phyloP scores from a whole-genome alignment of 2,113 vertebrate genomes.

The Coptodon bakossiorum region DNA sequence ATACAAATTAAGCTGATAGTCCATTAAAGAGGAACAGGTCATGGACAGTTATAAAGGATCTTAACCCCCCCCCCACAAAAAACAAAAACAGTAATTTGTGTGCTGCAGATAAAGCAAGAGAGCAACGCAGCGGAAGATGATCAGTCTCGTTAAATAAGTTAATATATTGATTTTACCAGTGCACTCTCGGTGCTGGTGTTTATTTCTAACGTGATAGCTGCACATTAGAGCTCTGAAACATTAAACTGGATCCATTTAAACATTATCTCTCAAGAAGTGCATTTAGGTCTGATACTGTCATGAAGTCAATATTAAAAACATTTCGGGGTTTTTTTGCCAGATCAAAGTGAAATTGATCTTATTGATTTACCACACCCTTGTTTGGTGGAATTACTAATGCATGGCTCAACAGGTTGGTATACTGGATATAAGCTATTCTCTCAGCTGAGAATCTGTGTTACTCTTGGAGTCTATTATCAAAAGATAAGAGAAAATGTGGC shows the following conservation, averaged over 20 bases:
- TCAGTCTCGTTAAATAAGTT: neutral
- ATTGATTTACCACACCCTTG: neutral
- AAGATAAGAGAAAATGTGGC: neutral
- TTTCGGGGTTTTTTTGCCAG: fast-evolving
- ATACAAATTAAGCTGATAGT: neutral
- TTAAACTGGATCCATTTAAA: neutral
- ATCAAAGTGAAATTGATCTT: neutral
- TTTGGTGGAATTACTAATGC: neutral
- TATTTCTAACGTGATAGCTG: neutral
- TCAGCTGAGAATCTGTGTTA: neutral
- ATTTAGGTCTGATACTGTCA: neutral
- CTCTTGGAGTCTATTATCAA: neutral
- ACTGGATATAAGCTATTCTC: neutral
- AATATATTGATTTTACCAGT: neutral
- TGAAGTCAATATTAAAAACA: neutral
- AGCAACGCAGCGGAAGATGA: neutral
- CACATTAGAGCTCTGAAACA: neutral
- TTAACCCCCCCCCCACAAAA: neutral
- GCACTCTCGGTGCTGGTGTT: neutral
- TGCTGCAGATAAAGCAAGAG: neutral
- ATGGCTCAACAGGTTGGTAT: neutral
- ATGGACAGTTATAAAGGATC: neutral
- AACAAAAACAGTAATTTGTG: neutral
- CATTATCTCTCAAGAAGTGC: neutral
- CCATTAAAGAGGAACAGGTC: neutral